Evolutionary conservation across 2,888 invertebrate species (phyloP).

Genomic region (Gasteruption jaculator): DNA sequence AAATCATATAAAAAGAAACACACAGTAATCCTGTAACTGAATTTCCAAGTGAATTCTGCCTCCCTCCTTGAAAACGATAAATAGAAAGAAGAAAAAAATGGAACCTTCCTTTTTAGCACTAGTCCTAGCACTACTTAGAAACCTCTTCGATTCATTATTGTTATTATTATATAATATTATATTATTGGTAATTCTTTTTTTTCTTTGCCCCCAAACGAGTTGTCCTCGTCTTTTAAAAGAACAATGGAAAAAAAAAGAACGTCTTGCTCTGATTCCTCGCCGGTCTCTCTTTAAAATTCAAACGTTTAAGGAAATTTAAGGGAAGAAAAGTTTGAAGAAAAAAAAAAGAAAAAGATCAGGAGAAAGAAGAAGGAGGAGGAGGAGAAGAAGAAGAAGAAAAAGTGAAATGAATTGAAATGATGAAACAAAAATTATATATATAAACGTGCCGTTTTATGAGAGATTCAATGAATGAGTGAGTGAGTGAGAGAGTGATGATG

Average conservation of each 20-base stretch:
- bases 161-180: conserved; percentile 48
- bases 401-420: too few relatives aligned
- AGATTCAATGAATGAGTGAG: too few relatives aligned
- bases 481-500: too few relatives aligned
- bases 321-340: background rate
- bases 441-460: too few relatives aligned
- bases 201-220: background rate
- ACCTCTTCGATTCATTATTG: conserved; percentile 51
- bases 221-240: background rate
- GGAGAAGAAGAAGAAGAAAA: too few relatives aligned
- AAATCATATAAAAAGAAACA: too few relatives aligned
- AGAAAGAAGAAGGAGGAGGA: too few relatives aligned
- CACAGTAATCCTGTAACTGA: too few relatives aligned
- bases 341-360: background rate
- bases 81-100: too few relatives aligned
- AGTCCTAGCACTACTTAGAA: conserved; percentile 52
- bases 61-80: too few relatives aligned
- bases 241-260: background rate
- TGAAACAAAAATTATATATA: too few relatives aligned
- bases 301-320: background rate
- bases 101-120: conserved; percentile 49
- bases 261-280: background rate
- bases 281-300: background rate
- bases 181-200: conserved; percentile 42
- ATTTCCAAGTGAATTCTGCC: too few relatives aligned